phyloP scores from a whole-genome alignment of 2,113 vertebrate species.

The Chascanopsetta lugubris region DNA sequence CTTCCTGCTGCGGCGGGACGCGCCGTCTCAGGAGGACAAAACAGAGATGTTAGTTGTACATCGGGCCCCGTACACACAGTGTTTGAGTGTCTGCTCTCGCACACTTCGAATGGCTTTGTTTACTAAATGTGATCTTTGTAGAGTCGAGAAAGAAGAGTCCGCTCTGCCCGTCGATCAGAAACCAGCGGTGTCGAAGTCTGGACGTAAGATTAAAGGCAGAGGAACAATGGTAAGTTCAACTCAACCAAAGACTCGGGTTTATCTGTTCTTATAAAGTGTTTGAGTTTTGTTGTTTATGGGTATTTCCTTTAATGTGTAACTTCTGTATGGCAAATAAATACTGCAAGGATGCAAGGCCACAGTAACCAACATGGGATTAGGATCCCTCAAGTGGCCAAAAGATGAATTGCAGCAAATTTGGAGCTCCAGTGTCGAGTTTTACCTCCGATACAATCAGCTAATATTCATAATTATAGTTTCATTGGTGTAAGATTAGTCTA shows the following conservation, averaged over 20 bases:
- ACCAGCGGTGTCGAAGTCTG: conserved; percentile 94
- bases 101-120: background rate
- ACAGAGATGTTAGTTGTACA: conserved; percentile 83
- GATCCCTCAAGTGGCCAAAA: background rate
- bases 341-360: background rate
- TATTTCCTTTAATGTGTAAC: background rate
- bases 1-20: conserved; percentile 92
- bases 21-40: conserved; percentile 82
- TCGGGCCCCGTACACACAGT: background rate
- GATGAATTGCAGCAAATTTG: background rate
- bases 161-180: conserved; percentile 84
- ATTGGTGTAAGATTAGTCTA: background rate
- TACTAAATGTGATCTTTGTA: conserved; percentile 57
- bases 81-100: background rate
- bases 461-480: background rate
- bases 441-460: too few relatives aligned
- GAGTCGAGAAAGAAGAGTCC: conserved; percentile 81
- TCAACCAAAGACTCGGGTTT: background rate
- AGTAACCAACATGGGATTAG: background rate
- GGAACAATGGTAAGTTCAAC: conserved; percentile 91
- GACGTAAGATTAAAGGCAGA: conserved; percentile 95
- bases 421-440: too few relatives aligned
- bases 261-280: background rate
- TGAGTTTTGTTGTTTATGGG: too few relatives aligned
- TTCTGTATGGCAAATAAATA: background rate